Base-by-base conservation (phyloP, 2,113 vertebrate genomes). In the Poeciliopsis turrubarensis region DNA sequence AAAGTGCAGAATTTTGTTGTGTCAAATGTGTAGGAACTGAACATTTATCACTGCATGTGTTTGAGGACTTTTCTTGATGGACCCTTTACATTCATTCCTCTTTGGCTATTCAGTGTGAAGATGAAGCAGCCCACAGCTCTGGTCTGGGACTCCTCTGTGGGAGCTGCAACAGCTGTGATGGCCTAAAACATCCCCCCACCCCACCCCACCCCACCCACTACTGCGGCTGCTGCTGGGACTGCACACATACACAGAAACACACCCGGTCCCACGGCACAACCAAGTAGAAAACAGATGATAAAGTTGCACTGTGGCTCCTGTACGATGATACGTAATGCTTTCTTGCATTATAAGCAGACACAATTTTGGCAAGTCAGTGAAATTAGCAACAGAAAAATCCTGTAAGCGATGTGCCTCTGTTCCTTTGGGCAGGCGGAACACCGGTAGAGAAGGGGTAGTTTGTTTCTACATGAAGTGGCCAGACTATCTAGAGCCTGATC, bases 91-190 rank as follows among this genome's bases (percentile, higher is more conserved):
- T 1, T 34, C 32, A 31, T 5, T 0, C 37, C 66, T 54, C 39
- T 60, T 25, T 31, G 77, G 72, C 89, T 85, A 87, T 83, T 87
- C 74, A 47, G 29, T 66, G 63, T 76, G 77, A 68, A 71, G 69
- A 60, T 77, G 79, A 66, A 68, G 87, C 60, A 80, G 72, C 65
- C 60, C 63, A 4, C 82, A 77, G 67, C 66, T 68, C 37, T 77
- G 78, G 79, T 73, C 62, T 60, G 47, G 82, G 81, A 79, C 12
- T 9, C 76, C 39, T 79, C 81, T 87, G 79, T 84, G 91, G 85
- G 87, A 91, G 87, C 82, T 71, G 47, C 63, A 84, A 79, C 89
- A 92, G 86, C 89, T 91, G 91, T 86, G 83, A 82, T 14, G 60
- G 86, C 82, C 84, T 73, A 82, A 81, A 84, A 73, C 79, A 81